Evolutionary conservation across 2,797 vertebrate species (phyloP).

Genomic region (Sebastes ruberrimus): DNA sequence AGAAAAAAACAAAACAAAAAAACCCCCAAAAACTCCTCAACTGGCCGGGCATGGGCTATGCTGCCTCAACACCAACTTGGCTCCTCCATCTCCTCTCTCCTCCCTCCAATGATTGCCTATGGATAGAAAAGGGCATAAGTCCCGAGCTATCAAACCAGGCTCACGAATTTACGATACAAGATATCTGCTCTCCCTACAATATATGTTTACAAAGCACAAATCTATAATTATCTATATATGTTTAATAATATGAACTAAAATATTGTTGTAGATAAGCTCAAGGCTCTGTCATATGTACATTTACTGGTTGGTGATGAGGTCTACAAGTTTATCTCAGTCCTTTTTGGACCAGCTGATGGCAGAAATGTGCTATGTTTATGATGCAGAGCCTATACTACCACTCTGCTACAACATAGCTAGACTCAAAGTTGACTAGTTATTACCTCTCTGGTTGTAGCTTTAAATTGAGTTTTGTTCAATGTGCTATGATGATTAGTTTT

Average conservation of each 20-base stretch:
- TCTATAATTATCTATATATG: not conserved
- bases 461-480: too few species aligned
- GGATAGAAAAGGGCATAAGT: too few species aligned
- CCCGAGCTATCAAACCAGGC: too few species aligned
- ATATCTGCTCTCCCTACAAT: not conserved
- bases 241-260: not conserved
- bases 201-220: not conserved
- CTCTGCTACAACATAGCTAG: not conserved
- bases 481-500: not conserved
- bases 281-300: not conserved
- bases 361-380: not conserved
- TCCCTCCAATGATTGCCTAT: too few species aligned
- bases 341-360: not conserved
- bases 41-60: too few species aligned
- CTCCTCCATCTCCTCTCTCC: too few species aligned
- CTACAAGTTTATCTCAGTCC: not conserved
- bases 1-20: accelerated
- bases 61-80: too few species aligned
- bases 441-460: too few species aligned
- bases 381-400: not conserved
- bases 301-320: not conserved
- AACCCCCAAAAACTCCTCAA: accelerated
- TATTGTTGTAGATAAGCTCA: not conserved
- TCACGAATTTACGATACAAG: not conserved
- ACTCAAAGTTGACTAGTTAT: too few species aligned